A percentile compares a stretch with the other conserved stretches of the same genome.
Conservation (phyloP, 92 coral and sea anemone species). For the Parazoanthus swiftii region DNA sequence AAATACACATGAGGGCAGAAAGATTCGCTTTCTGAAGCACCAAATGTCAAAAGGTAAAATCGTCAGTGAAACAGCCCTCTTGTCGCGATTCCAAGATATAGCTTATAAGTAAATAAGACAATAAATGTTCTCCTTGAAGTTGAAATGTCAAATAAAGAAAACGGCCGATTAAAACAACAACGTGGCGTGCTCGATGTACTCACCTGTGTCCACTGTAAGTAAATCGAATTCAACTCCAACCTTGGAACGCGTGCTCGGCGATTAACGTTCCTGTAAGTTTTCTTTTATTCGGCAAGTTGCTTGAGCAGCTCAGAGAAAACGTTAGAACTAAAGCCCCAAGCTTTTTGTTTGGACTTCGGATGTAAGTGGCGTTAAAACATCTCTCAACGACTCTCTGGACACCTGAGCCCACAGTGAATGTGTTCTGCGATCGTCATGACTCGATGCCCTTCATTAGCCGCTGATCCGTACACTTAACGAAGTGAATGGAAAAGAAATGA, state of each 20-base stretch:
- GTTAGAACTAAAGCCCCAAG: neutral
- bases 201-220: neutral
- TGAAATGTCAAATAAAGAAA: neutral
- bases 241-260: neutral
- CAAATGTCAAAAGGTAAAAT: neutral
- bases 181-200: neutral
- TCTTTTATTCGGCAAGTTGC: neutral
- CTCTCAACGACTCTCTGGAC: neutral
- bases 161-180: neutral
- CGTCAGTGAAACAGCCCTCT: neutral
- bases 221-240: neutral
- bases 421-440: neutral
- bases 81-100: neutral
- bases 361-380: neutral
- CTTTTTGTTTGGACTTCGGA: neutral
- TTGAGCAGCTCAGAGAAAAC: too few relatives aligned
- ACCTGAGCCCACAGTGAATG: constrained; percentile 12
- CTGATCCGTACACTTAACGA: too few relatives aligned
- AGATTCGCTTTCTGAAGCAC: neutral
- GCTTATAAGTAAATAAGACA: neutral
- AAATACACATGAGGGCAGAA: neutral
- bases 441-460: too few relatives aligned
- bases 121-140: neutral
- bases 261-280: neutral
- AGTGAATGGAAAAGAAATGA: too few relatives aligned